Conservation (phyloP, 2,797 vertebrate species). For the Sandelia bainsii region DNA sequence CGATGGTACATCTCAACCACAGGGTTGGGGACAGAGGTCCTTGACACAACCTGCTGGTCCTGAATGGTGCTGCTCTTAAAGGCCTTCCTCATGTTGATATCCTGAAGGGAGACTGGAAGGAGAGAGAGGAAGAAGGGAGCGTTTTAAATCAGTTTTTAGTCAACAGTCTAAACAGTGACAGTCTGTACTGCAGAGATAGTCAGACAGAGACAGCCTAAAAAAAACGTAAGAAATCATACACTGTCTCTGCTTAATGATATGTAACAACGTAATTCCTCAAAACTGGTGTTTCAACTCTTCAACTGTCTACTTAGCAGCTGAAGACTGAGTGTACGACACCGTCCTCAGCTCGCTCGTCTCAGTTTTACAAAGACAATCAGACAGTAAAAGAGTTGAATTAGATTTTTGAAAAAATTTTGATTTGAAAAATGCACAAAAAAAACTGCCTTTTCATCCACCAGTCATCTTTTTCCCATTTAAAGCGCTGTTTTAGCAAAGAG, state of each 20-base stretch:
- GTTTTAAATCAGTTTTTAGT: neutral
- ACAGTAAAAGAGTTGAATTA: neutral
- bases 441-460: no score
- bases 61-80: conserved; percentile 94
- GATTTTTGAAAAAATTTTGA: neutral
- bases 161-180: neutral
- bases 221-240: neutral
- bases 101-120: conserved; percentile 90
- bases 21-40: conserved; percentile 91
- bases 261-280: conserved; percentile 27
- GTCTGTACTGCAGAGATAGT: neutral
- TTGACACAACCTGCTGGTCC: conserved; percentile 94
- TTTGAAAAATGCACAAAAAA: no score
- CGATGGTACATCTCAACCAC: conserved; percentile 94
- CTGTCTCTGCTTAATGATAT: neutral
- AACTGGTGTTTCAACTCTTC: conserved; percentile 28
- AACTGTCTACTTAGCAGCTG: conserved; percentile 21
- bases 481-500: no score
- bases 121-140: neutral
- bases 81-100: conserved; percentile 96
- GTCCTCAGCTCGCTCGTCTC: conserved; percentile 11
- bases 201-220: no score
- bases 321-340: conserved; percentile 12
- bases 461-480: no score
- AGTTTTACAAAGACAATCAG: no score